Evolutionary conservation across 2,113 vertebrate species (phyloP).

Genomic region (Vulpes vulpes): DNA sequence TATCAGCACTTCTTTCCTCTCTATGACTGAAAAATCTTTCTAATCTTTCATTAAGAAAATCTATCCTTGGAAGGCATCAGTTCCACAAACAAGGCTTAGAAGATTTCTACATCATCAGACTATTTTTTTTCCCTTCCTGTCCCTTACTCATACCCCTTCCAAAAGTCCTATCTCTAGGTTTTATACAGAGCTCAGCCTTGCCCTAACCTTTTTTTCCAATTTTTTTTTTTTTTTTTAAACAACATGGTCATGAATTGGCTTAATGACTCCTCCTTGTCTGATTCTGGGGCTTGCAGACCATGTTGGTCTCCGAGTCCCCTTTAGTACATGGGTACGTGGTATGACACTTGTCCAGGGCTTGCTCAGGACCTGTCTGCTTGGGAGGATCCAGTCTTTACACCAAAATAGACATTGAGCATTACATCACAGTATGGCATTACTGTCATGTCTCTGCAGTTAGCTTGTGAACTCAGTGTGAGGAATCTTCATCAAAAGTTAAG

Average conservation of each 20-base stretch:
- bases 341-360: accelerated
- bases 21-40: not conserved
- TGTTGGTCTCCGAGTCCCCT: not conserved
- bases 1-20: not conserved
- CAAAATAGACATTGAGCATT: not conserved
- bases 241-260: not conserved
- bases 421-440: not conserved
- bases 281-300: not conserved
- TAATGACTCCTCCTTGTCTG: not conserved
- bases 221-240: not conserved
- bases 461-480: not conserved
- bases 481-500: not conserved
- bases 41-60: not conserved
- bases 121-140: not conserved
- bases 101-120: not conserved
- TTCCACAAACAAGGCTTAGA: not conserved
- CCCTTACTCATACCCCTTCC: not conserved
- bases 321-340: accelerated
- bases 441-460: not conserved
- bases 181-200: not conserved
- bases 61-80: not conserved
- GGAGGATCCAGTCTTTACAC: not conserved
- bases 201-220: not conserved
- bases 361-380: not conserved
- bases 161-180: not conserved